Evolutionary conservation across 2,888 invertebrate genomes (phyloP), one percentile per base, ranked within the genome.

Genomic region (Hypolimnas misippus): DNA sequence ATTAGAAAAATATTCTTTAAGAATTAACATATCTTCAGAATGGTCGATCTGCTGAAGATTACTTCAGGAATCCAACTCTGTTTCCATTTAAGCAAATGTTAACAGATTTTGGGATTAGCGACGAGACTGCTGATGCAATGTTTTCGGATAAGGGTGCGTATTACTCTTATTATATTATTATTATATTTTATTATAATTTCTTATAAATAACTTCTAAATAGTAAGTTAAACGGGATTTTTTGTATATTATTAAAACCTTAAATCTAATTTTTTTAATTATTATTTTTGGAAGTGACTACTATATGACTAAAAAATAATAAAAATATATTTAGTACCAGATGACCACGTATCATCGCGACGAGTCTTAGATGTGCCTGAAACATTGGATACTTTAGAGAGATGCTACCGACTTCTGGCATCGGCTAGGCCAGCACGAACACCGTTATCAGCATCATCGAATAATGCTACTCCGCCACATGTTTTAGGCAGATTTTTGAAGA

Each of bases 21-120:
- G 19, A 7, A 14, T 7, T 49, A n/a, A 16, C 14, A 16, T 40
- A 12, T 58, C 72, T 77, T 57, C 80, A 97, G 97, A 94, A 94
- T 78, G 97, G 96, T 46, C 93, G 94, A 57, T 95, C 96, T 53
- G 95, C 97, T 38, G 97, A 97, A 76, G 96, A 95, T 79, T 97
- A 97, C 83, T 92, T 94, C 73, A 93, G 94, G 59, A 94, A 95
- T 76, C 94, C 94, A 69, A 90, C 92, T 58, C 93, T 95, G 63
- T 90, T 97, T 60, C 94, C 94, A 35, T 96, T 96, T 80, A 93
- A 93, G 73, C 93, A 94, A 73, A 82, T 97, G 42, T 79, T 96
- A 62, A 89, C 92, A 59, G 94, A 94, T 73, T 96, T 95, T 74
- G 96, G 96, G 33, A 95, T 95, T 51, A 93, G 92, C 70, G 95